Evolutionary conservation across 2,888 invertebrate genomes (phyloP).

Genomic region (Rhabditoides inermis): DNA sequence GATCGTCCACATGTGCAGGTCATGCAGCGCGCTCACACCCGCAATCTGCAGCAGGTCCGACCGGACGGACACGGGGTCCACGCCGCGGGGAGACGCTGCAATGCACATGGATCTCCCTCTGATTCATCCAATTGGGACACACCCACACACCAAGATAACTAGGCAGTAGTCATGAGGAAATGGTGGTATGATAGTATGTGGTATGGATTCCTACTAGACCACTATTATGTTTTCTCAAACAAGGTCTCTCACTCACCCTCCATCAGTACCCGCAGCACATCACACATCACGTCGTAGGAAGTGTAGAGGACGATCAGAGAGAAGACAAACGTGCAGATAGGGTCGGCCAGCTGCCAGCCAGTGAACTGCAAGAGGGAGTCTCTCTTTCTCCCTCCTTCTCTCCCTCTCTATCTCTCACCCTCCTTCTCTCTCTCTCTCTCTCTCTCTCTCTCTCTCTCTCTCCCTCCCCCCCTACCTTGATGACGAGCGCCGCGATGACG

Average conservation of each 20-base stretch:
- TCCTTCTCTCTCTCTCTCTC: background rate
- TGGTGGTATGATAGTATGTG: no score
- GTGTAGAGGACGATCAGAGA: constrained; percentile 64
- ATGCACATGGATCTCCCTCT: background rate
- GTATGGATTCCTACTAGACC: no score
- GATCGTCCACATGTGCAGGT: constrained; percentile 90
- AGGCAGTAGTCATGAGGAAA: no score
- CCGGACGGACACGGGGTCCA: constrained; percentile 67
- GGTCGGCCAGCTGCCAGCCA: constrained; percentile 78
- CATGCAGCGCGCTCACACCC: constrained; percentile 85
- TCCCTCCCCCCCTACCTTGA: constrained; percentile 58
- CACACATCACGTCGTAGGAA: constrained; percentile 39
- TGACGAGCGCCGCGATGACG: constrained; percentile 77
- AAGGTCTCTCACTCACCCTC: constrained; percentile 17
- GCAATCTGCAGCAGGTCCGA: constrained; percentile 73
- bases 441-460: no score
- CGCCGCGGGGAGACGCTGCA: constrained; percentile 61
- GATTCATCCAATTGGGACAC: background rate
- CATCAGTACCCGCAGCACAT: constrained; percentile 43
- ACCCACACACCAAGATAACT: background rate
- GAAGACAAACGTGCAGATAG: constrained; percentile 92
- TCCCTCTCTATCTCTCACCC: no score
- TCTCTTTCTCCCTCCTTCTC: no score
- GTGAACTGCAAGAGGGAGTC: constrained; percentile 37
- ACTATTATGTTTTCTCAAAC: background rate